phyloP scores from a whole-genome alignment of 1,140 invertebrate genomes.

The Pachyrhynchus sulphureomaculatus region DNA sequence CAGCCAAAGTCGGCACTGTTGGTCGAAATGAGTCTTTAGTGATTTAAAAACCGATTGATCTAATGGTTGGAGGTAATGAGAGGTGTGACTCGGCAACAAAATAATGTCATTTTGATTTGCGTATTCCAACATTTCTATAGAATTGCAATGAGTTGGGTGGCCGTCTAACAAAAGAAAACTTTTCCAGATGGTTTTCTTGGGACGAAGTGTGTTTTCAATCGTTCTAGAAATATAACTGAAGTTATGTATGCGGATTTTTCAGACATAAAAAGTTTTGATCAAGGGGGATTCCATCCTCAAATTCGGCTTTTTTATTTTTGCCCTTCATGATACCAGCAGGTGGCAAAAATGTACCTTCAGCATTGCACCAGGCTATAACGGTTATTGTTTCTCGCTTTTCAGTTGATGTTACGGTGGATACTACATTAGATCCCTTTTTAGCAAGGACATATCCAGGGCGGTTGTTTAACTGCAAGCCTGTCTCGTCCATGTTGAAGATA shows the following conservation, averaged over 20 bases:
- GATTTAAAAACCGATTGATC: slow-evolving; percentile 20
- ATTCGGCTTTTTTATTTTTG: slow-evolving; percentile 46
- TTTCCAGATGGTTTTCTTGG: too few species aligned
- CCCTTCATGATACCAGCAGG: slow-evolving; percentile 45
- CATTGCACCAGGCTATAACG: slow-evolving; percentile 38
- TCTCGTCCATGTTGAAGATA: too few species aligned
- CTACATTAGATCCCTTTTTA: too few species aligned
- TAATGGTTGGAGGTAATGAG: slow-evolving; percentile 43
- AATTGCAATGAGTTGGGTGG: too few species aligned
- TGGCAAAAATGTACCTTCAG: too few species aligned
- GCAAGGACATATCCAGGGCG: too few species aligned
- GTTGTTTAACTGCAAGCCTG: too few species aligned
- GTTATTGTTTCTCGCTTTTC: too few species aligned
- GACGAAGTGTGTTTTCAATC: slow-evolving; percentile 40
- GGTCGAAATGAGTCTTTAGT: slow-evolving; percentile 10
- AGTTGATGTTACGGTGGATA: slow-evolving; percentile 12
- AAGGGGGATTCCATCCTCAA: slow-evolving; percentile 44
- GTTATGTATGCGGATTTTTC: slow-evolving; percentile 51
- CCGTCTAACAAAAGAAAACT: slow-evolving; percentile 43
- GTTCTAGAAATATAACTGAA: slow-evolving; percentile 42
- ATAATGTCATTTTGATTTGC: slow-evolving; percentile 28
- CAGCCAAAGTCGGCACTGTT: neutral
- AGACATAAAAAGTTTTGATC: slow-evolving; percentile 44
- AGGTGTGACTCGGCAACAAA: slow-evolving; percentile 39
- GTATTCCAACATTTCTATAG: too few species aligned